These are phyloP conservation scores for Bedellia somnulentella DNA, from an alignment of 2,888 invertebrate genomes.

Conservation along the genomic window DNA sequence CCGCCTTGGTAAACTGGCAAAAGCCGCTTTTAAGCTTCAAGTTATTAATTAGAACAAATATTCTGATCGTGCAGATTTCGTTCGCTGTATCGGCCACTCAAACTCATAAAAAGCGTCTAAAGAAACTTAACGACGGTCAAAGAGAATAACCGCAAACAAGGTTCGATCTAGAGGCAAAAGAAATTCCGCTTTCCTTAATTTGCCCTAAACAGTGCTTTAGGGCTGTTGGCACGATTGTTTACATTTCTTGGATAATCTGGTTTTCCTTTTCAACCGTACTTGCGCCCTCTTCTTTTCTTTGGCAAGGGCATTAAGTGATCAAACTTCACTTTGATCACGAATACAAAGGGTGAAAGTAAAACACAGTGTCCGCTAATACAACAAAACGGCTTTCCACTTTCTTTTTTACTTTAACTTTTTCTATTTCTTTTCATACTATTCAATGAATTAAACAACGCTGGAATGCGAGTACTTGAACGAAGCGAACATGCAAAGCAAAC, in stretches of 20 bases:
- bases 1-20: constrained; percentile 39
- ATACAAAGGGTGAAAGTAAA: constrained; percentile 4
- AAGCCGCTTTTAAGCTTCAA: constrained; percentile 29
- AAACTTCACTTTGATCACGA: constrained; percentile 1
- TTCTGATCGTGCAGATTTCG: constrained; percentile 56
- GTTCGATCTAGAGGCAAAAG: constrained; percentile 48
- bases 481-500: too few relatives aligned
- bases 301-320: constrained; percentile 2
- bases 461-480: too few relatives aligned
- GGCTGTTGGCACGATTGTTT: constrained; percentile 40
- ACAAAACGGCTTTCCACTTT: constrained; percentile 2
- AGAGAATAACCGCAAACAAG: constrained; percentile 62
- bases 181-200: constrained; percentile 56
- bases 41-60: constrained; percentile 59
- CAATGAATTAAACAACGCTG: too few relatives aligned
- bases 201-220: constrained; percentile 46
- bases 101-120: constrained; percentile 55
- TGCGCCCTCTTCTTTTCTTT: constrained; percentile 1
- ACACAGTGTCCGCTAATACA: too few relatives aligned
- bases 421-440: too few relatives aligned
- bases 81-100: constrained; percentile 56
- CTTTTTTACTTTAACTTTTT: constrained; percentile 1
- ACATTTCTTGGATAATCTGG: constrained; percentile 35
- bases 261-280: constrained; percentile 8
- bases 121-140: constrained; percentile 60